These are phyloP conservation scores for Carapus acus DNA, from an alignment of 2,797 vertebrate genomes.

Conservation along the genomic window DNA sequence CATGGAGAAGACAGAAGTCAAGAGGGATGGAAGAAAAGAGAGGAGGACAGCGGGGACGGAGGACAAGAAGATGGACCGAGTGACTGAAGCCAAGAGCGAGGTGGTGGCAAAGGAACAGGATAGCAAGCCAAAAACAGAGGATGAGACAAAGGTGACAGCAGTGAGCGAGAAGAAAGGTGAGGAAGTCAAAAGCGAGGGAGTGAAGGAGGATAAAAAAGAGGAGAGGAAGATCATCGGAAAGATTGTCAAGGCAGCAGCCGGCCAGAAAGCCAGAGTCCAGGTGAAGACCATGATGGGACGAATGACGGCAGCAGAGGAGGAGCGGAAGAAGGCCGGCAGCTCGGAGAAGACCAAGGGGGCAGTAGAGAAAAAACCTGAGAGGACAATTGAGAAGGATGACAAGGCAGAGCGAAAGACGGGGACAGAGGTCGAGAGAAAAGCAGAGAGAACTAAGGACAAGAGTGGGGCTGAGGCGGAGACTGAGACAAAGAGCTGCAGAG, in stretches of 20 bases:
- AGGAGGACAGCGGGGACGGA: neutral
- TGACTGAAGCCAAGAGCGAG: neutral
- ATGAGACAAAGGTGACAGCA: neutral
- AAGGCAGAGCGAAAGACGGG: too few species aligned
- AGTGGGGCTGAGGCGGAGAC: neutral
- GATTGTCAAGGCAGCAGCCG: slow-evolving; percentile 49
- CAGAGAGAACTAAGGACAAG: neutral
- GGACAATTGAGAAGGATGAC: neutral
- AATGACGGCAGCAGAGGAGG: rapidly evolving
- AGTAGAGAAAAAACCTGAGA: neutral
- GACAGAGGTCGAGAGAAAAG: neutral
- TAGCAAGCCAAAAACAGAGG: neutral
- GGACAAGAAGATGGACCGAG: neutral
- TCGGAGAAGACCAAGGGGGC: neutral
- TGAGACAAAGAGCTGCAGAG: neutral
- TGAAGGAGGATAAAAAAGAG: slow-evolving; percentile 17
- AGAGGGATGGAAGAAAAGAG: neutral
- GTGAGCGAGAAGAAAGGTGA: neutral
- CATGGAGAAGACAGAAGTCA: neutral
- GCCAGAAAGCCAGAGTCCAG: slow-evolving; percentile 39
- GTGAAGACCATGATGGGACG: slow-evolving; percentile 56
- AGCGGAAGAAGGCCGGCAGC: neutral
- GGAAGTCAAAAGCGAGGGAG: neutral
- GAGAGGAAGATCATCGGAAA: slow-evolving; percentile 61
- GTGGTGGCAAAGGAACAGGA: neutral